Conservation (phyloP, 2,888 invertebrate species). For the Agonopterix heracliana region DNA sequence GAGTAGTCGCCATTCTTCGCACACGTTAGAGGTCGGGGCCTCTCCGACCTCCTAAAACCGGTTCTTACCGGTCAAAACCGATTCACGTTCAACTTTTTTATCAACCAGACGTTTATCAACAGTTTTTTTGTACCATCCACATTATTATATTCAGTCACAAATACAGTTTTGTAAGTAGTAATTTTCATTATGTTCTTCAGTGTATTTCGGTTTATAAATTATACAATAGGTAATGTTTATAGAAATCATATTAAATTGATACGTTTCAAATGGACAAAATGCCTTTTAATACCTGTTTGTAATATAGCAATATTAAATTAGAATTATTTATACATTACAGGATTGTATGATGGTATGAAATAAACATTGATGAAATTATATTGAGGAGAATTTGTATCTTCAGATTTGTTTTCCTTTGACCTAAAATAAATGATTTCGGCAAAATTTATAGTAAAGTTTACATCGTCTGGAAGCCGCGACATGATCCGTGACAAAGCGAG, state of each 20-base stretch:
- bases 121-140: constrained; percentile 51
- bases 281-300: constrained; percentile 48
- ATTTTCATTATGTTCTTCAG: constrained; percentile 45
- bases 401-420: neutral
- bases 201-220: constrained; percentile 60
- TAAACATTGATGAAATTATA: constrained; percentile 38
- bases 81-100: constrained; percentile 26
- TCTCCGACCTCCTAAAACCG: constrained; percentile 37
- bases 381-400: constrained; percentile 33
- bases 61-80: constrained; percentile 10
- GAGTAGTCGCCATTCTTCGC: constrained; percentile 77
- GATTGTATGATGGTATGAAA: constrained; percentile 45
- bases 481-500: too few species aligned
- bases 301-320: constrained; percentile 7
- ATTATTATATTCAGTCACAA: constrained; percentile 34
- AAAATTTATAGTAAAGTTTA: too few species aligned
- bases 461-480: too few species aligned
- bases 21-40: constrained; percentile 47
- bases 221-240: constrained; percentile 70
- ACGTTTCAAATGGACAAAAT: constrained; percentile 64
- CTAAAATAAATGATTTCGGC: neutral
- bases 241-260: constrained; percentile 72
- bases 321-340: constrained; percentile 32
- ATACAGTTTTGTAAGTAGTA: constrained; percentile 22
- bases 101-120: constrained; percentile 22